These are phyloP conservation scores for Gasterosteus aculeatus DNA, from an alignment of 2,113 vertebrate species.

Conservation along the genomic window DNA sequence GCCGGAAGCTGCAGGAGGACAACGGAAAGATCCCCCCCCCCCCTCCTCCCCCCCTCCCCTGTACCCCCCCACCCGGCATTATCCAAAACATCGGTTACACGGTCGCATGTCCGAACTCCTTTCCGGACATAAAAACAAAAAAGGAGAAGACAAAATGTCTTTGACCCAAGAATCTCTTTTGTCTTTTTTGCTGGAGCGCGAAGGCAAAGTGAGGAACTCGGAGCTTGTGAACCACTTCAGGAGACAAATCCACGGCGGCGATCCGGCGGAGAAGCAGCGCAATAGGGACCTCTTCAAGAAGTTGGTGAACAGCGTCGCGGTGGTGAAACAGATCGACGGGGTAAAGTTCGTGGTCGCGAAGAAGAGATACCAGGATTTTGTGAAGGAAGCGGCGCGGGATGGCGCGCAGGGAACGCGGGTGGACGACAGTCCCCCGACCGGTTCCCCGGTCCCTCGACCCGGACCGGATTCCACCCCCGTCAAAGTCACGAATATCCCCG, in stretches of 20 bases:
- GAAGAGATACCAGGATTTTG: conserved; percentile 79
- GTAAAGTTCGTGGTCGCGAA: conserved; percentile 86
- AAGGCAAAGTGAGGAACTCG: conserved; percentile 84
- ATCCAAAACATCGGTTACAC: neutral
- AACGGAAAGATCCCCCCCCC: conserved; percentile 9
- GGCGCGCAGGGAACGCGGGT: conserved; percentile 19
- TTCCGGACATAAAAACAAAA: neutral
- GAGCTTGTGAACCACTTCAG: conserved; percentile 86
- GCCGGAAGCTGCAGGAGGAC: conserved; percentile 80
- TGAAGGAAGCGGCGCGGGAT: conserved; percentile 28
- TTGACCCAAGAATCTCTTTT: conserved; percentile 85
- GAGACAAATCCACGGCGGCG: conserved; percentile 78
- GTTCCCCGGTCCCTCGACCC: no score
- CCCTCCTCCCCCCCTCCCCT: neutral
- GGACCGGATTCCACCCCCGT: conserved; percentile 52
- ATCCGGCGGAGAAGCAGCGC: conserved; percentile 79
- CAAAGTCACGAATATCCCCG: conserved; percentile 62
- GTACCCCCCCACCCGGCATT: no score
- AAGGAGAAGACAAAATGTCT: conserved; percentile 62
- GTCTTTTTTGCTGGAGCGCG: conserved; percentile 85
- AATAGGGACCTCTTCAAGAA: conserved; percentile 87
- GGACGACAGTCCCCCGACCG: conserved; percentile 37
- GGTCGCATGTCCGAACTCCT: neutral
- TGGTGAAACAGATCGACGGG: conserved; percentile 85
- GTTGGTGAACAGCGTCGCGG: conserved; percentile 88